A percentile compares a stretch with the other conserved stretches of the same genome.
phyloP scores from a whole-genome alignment of 2,113 vertebrate genomes.

The Neodontobutis hainanensis region DNA sequence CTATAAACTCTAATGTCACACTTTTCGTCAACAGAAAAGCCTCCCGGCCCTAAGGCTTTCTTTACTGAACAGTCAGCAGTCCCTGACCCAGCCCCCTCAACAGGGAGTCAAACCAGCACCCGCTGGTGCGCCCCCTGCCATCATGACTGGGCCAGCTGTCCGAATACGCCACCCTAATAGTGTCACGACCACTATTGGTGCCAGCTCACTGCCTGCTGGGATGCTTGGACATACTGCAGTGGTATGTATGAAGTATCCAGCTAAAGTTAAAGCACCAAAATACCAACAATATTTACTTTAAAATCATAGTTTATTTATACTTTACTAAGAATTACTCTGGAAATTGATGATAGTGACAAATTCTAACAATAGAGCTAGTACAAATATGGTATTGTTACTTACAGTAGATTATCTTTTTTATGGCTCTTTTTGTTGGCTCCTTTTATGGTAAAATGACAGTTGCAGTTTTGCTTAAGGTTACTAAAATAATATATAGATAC shows the following conservation, averaged over 20 bases:
- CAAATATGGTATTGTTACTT: no score
- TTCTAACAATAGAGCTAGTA: no score
- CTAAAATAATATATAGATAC: no score
- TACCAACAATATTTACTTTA: not conserved
- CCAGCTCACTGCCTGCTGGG: slow-evolving; percentile 58
- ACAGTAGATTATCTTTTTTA: no score
- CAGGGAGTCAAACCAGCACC: slow-evolving; percentile 77
- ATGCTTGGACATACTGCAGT: slow-evolving; percentile 76
- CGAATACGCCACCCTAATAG: slow-evolving; percentile 84
- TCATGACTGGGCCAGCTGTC: slow-evolving; percentile 77
- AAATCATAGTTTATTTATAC: no score
- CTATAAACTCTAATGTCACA: slow-evolving; percentile 44
- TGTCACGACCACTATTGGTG: slow-evolving; percentile 69
- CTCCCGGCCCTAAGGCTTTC: slow-evolving; percentile 87
- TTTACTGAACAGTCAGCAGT: slow-evolving; percentile 85
- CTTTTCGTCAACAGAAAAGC: slow-evolving; percentile 82
- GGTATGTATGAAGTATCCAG: slow-evolving; percentile 72
- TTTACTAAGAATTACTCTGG: no score
- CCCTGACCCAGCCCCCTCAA: slow-evolving; percentile 78
- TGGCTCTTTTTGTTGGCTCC: no score
- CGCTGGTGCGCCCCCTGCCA: slow-evolving; percentile 70
- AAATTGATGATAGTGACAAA: no score
- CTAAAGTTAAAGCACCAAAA: not conserved
- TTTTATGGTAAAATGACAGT: no score
- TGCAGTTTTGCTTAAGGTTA: no score